Conservation (phyloP, 2,113 vertebrate genomes). For the Ahaetulla prasina region DNA sequence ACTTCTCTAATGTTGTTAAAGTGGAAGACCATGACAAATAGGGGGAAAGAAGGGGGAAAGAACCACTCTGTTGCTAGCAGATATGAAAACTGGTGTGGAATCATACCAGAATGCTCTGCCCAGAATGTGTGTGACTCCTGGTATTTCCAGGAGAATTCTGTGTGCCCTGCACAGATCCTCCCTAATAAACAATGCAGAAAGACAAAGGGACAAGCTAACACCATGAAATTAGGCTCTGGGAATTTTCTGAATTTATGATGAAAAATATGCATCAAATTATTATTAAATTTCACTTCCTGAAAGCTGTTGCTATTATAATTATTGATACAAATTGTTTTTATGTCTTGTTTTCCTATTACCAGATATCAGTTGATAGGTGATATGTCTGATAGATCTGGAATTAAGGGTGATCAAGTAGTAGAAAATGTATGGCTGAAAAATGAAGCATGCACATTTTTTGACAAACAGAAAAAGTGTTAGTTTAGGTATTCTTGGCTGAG, state of each 20-base stretch:
- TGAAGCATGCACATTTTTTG: not conserved
- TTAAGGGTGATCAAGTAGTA: not conserved
- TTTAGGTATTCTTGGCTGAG: not conserved
- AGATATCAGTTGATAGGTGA: not conserved
- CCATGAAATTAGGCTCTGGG: constrained; percentile 38
- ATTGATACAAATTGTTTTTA: constrained; percentile 44
- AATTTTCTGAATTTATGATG: constrained; percentile 55
- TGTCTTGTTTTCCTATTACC: constrained; percentile 36
- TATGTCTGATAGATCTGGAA: not conserved
- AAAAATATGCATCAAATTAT: constrained; percentile 40
- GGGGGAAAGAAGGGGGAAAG: not conserved
- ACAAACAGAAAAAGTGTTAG: not conserved
- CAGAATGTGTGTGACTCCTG: not conserved
- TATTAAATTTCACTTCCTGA: constrained; percentile 41
- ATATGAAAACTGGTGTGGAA: not conserved
- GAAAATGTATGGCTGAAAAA: constrained; percentile 9
- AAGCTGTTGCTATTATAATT: constrained; percentile 41
- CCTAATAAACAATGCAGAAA: constrained; percentile 2
- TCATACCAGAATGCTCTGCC: not conserved
- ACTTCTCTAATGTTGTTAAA: not conserved
- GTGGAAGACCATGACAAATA: not conserved
- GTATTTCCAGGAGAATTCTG: not conserved
- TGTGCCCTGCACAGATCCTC: not conserved
- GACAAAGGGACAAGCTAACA: not conserved
- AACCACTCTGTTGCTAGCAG: not conserved